Base-by-base conservation (phyloP, 2,797 vertebrate species). In the Hirundo rustica region DNA sequence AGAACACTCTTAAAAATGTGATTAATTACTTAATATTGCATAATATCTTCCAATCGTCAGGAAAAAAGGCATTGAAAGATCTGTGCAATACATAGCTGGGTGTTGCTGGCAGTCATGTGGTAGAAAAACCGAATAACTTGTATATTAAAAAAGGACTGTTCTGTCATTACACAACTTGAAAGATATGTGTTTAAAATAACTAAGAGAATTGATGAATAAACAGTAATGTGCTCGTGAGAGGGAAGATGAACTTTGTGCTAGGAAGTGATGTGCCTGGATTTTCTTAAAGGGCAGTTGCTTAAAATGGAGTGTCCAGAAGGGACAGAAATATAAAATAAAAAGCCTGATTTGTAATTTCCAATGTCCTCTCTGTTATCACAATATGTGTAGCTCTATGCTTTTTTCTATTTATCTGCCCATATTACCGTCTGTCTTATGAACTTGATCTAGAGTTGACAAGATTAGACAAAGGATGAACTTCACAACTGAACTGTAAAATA, bases 121-220 rank as follows among this genome's bases (percentile, higher is more conserved):
- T 47, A 86, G 66, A 62, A 58, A 75, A 88, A 93, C 38, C 14
- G 47, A 89, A 57, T 76, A 86, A 84, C 53, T 60, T 36, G 32
- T 94, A 60, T 92, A 85, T 93, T 92, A 81, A 60, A 58, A 88
- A 64, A 89, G 16, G 48, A 71, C 71, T 50, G 44, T 60, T 58
- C 48, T 93, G 82, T 88, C 85, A 92, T 93, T 91, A 92, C 79
- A 76, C 76, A 85, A 36, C 60, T 88, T 84, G 85, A 94, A 94
- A 95, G 88, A 88, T 81, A 92, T 27, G 45, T 32, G n/a, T 94
- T 95, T 90, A 92, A 86, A 95, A 76, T 88, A 88, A 65, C 60
- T 85, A 78, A 66, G 58, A 84, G 85, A 66, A 90, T 50, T 70
- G 53, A 79, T 67, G 79, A 94, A 87, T 95, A 89, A 86, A 94